Evolutionary conservation across 2,113 vertebrate genomes (phyloP), one percentile per base, ranked within the genome.

Genomic region (Hirundichthys speculiger): DNA sequence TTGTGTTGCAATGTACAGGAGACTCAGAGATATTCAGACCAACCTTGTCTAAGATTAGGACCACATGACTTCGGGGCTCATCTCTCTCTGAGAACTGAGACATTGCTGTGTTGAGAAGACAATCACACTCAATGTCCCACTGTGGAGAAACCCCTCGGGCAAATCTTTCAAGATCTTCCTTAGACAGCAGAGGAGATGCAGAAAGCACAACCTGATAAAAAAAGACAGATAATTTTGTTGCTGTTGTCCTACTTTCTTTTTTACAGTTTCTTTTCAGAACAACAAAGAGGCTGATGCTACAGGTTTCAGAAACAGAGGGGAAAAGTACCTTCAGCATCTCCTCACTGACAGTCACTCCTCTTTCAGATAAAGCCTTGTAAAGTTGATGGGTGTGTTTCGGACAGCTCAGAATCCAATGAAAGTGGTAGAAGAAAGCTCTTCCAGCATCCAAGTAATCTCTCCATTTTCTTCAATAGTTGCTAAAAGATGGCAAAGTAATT

Each of bases 41-140:
- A 69, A 98, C 97, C 92, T 93, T 96, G 82, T 98, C 96, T 24
- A 98, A 84, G 27, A 98, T 89, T 19, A 99, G 91, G 42, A 99
- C 82, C 0, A 96, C 80, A 22, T 96, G 95, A 12, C 91, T 83
- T 0, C 20, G 16, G 0, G 73, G 63, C 18, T 73, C 59, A 0
- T 55, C 25, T 22, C 80, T 48, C 22, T 64, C 68, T 19, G 63
- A 72, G 38, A 90, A 54, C 55, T 48, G 80, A 42, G 84, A 83
- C 61, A 91, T 60, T 0, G 91, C 88, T 19, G 86, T 67, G 39
- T 83, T 89, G 14, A 98, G 76, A 18, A 94, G 86, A 14, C 79
- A 72, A 47, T 84, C 84, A 38, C 93, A 93, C 42, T 55, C 59
- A 0, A 25, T 63, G 1, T 91, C 87, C 73, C 80, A 79, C 0